phyloP scores from a whole-genome alignment of 2,113 vertebrate genomes.

The Nyctibius bracteatus region DNA sequence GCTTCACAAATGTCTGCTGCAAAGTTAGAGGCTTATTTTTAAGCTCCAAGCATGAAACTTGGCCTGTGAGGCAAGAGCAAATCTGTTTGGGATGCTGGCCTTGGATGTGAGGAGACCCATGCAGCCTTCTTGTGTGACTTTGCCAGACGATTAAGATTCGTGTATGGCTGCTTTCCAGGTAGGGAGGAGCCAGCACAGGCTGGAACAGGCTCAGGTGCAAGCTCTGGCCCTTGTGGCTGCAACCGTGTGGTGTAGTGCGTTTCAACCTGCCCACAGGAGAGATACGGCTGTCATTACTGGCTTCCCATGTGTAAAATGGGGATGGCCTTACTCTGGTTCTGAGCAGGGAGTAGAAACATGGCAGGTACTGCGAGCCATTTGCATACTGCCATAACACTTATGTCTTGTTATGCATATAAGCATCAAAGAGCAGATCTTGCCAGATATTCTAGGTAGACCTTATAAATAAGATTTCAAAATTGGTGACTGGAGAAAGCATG shows the following conservation, averaged over 20 bases:
- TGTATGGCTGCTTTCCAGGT: not conserved
- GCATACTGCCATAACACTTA: accelerated
- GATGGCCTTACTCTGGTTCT: not conserved
- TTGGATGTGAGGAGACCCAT: not conserved
- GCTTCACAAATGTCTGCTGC: not conserved
- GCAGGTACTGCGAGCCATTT: accelerated
- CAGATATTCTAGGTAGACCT: not conserved
- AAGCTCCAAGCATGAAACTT: slow-evolving; percentile 30
- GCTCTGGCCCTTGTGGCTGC: not conserved
- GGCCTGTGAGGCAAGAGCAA: slow-evolving; percentile 4
- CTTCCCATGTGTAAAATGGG: not conserved
- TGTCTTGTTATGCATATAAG: not conserved
- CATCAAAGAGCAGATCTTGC: not conserved
- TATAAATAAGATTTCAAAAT: not conserved
- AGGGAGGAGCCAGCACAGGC: not conserved
- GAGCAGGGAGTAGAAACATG: not conserved
- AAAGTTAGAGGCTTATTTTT: not conserved
- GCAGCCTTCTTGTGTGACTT: not conserved
- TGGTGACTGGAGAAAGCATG: not conserved
- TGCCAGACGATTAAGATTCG: not conserved
- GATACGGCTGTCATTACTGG: accelerated
- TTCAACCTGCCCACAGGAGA: not conserved
- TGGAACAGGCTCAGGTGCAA: not conserved
- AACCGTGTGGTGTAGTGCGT: not conserved
- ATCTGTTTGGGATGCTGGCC: not conserved